Evolutionary conservation across 2,113 vertebrate genomes (phyloP).

Genomic region (Dromaius novaehollandiae): DNA sequence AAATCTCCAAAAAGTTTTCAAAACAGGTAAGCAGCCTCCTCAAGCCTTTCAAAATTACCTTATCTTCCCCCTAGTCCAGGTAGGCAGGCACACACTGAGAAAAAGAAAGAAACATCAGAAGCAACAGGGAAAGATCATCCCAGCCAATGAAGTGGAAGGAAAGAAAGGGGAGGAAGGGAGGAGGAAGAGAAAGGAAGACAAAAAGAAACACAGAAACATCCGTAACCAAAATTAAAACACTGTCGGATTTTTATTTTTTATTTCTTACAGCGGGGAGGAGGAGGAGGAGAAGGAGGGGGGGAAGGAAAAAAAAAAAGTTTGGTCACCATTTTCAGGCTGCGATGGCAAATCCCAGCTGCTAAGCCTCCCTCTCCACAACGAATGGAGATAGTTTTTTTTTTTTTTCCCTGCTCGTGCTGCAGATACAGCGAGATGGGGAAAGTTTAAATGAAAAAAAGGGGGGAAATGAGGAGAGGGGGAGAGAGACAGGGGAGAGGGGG

Average conservation of each 20-base stretch:
- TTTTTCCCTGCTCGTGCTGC: constrained; percentile 54
- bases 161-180: constrained; percentile 68
- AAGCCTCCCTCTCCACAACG: constrained; percentile 46
- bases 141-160: constrained; percentile 77
- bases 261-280: neutral
- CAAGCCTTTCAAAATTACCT: constrained; percentile 75
- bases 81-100: constrained; percentile 73
- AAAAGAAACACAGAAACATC: constrained; percentile 72
- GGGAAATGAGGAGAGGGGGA: neutral
- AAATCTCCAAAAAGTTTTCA: constrained; percentile 40
- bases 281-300: no score
- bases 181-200: constrained; percentile 66
- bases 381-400: constrained; percentile 30
- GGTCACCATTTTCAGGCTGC: constrained; percentile 83
- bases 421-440: constrained; percentile 58
- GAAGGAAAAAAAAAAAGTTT: constrained; percentile 62
- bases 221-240: constrained; percentile 75
- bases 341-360: constrained; percentile 75
- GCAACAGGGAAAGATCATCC: constrained; percentile 72
- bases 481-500: neutral
- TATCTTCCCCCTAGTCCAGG: constrained; percentile 79
- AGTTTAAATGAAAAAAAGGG: neutral
- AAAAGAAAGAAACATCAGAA: constrained; percentile 72
- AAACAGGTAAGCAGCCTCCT: constrained; percentile 58
- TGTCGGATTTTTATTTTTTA: constrained; percentile 51